A percentile compares a stretch with the other conserved stretches of the same genome.
Conservation (phyloP, 2,797 vertebrate genomes). For the Coregonus suidteri region DNA sequence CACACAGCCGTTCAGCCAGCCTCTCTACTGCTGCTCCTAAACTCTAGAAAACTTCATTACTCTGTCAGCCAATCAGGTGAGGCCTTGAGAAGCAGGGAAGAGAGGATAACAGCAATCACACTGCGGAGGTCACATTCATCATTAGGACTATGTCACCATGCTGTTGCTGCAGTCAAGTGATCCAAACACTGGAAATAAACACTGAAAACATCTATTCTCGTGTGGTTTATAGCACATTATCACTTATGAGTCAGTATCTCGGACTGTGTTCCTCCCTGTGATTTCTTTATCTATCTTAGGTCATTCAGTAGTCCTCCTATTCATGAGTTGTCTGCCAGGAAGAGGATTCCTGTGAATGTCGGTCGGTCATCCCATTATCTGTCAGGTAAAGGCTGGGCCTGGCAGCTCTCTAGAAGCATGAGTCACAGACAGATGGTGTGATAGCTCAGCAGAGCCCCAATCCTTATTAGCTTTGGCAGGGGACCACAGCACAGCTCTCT, state of each 20-base stretch:
- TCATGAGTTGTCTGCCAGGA: slow-evolving; percentile 5
- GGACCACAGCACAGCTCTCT: slow-evolving; percentile 40
- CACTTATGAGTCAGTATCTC: too few species aligned
- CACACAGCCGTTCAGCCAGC: neutral
- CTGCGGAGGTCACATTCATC: neutral
- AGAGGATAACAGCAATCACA: neutral
- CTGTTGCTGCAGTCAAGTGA: neutral
- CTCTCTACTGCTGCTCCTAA: neutral
- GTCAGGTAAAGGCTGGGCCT: slow-evolving; percentile 32
- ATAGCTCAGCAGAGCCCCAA: slow-evolving; percentile 46
- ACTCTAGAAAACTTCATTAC: neutral
- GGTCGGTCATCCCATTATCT: slow-evolving; percentile 27
- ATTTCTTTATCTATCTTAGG: slow-evolving; percentile 7
- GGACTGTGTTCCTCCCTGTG: neutral
- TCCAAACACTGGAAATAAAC: neutral
- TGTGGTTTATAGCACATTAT: too few species aligned
- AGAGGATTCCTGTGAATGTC: slow-evolving; percentile 18
- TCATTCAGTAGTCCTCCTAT: slow-evolving; percentile 15
- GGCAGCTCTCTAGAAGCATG: slow-evolving; percentile 56
- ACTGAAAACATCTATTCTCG: too few species aligned
- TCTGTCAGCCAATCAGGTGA: neutral
- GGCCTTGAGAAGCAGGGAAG: neutral
- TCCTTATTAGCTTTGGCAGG: slow-evolving; percentile 76
- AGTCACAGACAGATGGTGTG: slow-evolving; percentile 70
- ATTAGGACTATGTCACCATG: neutral